Evolutionary conservation across 2,888 invertebrate species (phyloP).

Genomic region (Isoperla grammatica): DNA sequence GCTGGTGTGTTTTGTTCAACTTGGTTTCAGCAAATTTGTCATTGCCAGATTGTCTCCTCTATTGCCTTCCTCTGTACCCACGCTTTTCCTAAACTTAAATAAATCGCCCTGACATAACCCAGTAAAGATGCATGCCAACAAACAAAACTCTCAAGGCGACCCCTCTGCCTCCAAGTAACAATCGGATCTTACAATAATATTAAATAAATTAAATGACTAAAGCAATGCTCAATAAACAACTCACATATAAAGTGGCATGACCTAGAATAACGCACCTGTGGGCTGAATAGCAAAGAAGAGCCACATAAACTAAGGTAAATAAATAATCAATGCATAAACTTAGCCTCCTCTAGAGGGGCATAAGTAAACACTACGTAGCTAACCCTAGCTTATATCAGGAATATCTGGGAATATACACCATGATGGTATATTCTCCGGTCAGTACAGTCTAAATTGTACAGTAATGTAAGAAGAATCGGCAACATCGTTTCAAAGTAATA

Average conservation of each 20-base stretch:
- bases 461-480: too few relatives aligned
- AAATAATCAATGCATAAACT: conserved; percentile 27
- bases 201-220: conserved; percentile 29
- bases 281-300: conserved; percentile 28
- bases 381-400: conserved; percentile 10
- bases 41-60: conserved; percentile 14
- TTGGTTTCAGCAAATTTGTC: conserved; percentile 29
- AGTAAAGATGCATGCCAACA: conserved; percentile 29
- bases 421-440: background rate
- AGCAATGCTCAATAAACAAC: conserved; percentile 19
- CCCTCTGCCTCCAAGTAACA: conserved; percentile 45
- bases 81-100: conserved; percentile 24
- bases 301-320: conserved; percentile 30
- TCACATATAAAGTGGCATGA: conserved; percentile 26
- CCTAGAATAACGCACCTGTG: conserved; percentile 29
- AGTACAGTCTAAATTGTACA: too few relatives aligned
- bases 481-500: too few relatives aligned
- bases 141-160: conserved; percentile 30
- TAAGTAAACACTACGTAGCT: conserved; percentile 24
- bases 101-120: conserved; percentile 28
- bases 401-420: conserved; percentile 1
- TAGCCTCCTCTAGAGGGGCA: conserved; percentile 26
- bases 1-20: conserved; percentile 25
- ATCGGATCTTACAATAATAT: conserved; percentile 33
- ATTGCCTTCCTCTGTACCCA: conserved; percentile 10